Base-by-base conservation (phyloP, 2,797 vertebrate species). In the Cygnus olor region DNA sequence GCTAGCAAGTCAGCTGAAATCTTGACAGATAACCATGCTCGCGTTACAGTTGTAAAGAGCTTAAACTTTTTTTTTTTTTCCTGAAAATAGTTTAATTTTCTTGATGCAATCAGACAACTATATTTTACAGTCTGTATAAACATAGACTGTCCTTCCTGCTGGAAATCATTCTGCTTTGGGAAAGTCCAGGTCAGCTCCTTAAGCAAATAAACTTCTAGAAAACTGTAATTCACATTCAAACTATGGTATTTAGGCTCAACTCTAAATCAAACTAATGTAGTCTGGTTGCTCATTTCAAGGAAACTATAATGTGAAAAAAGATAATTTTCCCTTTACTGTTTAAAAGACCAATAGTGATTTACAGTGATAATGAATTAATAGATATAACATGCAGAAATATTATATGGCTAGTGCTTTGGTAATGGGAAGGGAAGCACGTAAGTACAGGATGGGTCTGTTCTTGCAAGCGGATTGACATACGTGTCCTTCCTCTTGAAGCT, bases 201-300 rank as follows among this genome's bases (percentile, higher is more conserved):
- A 85, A 66, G 57, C 54, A 93, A 90, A 78, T 90, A 74, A 88
- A 88, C 68, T 77, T 70, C 40, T 49, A 68, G n/a, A 78, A 91
- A 57, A 54, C 27, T 72, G 38, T 69, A 88, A 77, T 71, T 91
- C 68, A 78, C 78, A 69, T 82, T 66, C 40, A 53, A 40, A 63
- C 34, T 15, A 8, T 24, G 38, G 60, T 34, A 80, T 82, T 91
- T 63, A 85, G 45, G 24, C 44, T 91, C 60, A 68, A 28, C n/a
- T 91, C 21, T 86, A 68, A 85, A 63, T 79, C 70, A 88, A 71
- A 71, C 22, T 15, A 42, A 54, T 20, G 47, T 38, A 24, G 38
- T n/a, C 53, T 71, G 6, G 32, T 56, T 70, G 64, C 14, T 92
- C 20, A 74, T 80, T 89, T 87, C 68, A 82, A 80, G 56, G 40